phyloP scores from a whole-genome alignment of 2,113 vertebrate genomes.

The Lamprotornis superbus region DNA sequence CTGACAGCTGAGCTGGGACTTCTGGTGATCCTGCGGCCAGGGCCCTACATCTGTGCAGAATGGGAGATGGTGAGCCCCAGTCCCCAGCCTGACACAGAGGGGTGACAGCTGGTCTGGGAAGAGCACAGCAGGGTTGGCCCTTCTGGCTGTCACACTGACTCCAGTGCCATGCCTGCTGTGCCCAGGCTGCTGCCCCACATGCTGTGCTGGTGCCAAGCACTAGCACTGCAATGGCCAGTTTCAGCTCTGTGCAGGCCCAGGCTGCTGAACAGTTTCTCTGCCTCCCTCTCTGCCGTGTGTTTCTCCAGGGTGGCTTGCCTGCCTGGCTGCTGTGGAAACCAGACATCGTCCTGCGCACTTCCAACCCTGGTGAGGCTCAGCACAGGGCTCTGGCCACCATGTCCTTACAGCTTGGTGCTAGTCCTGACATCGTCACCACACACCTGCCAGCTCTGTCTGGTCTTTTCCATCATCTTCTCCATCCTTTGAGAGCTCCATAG shows the following conservation, averaged over 20 bases:
- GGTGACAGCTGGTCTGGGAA: fast-evolving
- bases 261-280: background rate
- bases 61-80: slow-evolving; percentile 94
- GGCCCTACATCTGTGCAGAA: slow-evolving; percentile 97
- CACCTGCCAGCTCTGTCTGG: fast-evolving
- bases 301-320: slow-evolving; percentile 89
- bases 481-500: background rate
- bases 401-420: background rate
- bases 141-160: background rate
- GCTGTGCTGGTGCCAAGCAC: fast-evolving
- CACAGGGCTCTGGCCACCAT: background rate
- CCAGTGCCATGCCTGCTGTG: background rate
- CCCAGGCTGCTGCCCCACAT: background rate
- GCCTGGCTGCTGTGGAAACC: slow-evolving; percentile 90
- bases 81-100: background rate
- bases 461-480: background rate
- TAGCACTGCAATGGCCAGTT: fast-evolving
- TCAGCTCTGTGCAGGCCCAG: background rate
- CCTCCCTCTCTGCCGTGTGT: background rate
- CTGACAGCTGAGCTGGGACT: slow-evolving; percentile 85
- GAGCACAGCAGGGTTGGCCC: background rate
- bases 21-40: slow-evolving; percentile 92
- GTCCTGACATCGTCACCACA: fast-evolving
- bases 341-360: slow-evolving; percentile 84
- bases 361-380: slow-evolving; percentile 78